A percentile compares a stretch with the other conserved stretches of the same genome.
Conservation (phyloP, 2,113 vertebrate species). For the Egretta garzetta region DNA sequence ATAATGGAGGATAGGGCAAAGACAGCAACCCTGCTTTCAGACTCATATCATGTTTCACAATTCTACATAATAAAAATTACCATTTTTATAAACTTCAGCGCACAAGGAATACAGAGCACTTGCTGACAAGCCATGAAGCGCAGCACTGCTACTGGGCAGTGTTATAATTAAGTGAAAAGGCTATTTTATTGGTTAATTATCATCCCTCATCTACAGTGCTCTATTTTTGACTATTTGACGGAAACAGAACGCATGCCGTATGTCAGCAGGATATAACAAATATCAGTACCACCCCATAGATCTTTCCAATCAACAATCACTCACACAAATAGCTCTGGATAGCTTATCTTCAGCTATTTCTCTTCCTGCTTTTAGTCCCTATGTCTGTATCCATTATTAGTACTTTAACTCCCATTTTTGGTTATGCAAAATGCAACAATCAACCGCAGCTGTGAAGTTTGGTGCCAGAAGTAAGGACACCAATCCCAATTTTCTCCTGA, state of each 20-base stretch:
- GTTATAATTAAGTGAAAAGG: background rate
- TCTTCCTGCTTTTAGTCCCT: background rate
- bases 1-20: background rate
- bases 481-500: background rate
- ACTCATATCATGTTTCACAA: background rate
- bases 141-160: background rate
- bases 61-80: background rate
- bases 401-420: background rate
- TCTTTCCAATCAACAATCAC: conserved; percentile 14
- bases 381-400: background rate
- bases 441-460: background rate
- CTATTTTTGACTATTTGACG: background rate
- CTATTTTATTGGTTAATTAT: conserved; percentile 22
- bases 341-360: background rate
- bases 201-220: background rate
- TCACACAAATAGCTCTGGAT: conserved; percentile 4
- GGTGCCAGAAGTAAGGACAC: background rate
- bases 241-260: conserved; percentile 4
- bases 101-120: background rate
- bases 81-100: background rate
- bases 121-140: background rate
- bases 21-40: background rate
- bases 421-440: background rate
- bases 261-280: conserved; percentile 14
- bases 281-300: background rate